Evolutionary conservation across 2,113 vertebrate species (phyloP), one percentile per base, ranked within the genome.

Genomic region (Daboia siamensis): DNA sequence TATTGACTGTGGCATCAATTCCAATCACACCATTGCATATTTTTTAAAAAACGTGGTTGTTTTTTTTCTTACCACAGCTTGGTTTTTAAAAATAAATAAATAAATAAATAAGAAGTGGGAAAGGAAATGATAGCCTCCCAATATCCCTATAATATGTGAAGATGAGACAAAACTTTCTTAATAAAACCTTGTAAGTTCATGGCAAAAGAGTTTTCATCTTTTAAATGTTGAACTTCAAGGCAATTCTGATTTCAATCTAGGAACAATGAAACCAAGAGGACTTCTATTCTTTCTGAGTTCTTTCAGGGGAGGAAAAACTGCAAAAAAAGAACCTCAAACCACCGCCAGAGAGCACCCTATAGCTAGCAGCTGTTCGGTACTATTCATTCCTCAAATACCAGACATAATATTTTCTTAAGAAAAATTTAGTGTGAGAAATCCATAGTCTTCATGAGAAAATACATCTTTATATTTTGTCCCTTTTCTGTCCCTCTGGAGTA

Each of bases 291-390:
- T 80, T 59, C 23, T 29, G 24, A 21, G n/a, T 23, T 52, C 24
- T 39, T 33, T 80, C 29, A 12, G 48, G 48, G 7, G 0, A 11
- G 11, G 26, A 64, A n/a, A n/a, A 91, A 24, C n/a, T 69, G 57
- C 26, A 69, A 61, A 87, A 87, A 6, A 87, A 44, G 46, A 61
- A 39, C n/a, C 48, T 87, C 57, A 55, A 44, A 64, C 29, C 61
- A 56, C 91, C 86, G 88, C 91, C 87, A 59, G 57, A 91, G 91
- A 59, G 91, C 85, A 87, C n/a, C 61, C n/a, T 74, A n/a, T 44
- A 8, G 48, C 86, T 87, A 54, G 39, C 17, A 33, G 48, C 56
- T 48, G 4, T 48, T 59, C 5, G 3, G 12, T 48, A 21, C 51
- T 86, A 51, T 56, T 17, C 48, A 55, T 69, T 74, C 23, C 23